These are phyloP conservation scores for Corythornis leucogaster DNA, from an alignment of 2,797 vertebrate species.

Conservation along the genomic window DNA sequence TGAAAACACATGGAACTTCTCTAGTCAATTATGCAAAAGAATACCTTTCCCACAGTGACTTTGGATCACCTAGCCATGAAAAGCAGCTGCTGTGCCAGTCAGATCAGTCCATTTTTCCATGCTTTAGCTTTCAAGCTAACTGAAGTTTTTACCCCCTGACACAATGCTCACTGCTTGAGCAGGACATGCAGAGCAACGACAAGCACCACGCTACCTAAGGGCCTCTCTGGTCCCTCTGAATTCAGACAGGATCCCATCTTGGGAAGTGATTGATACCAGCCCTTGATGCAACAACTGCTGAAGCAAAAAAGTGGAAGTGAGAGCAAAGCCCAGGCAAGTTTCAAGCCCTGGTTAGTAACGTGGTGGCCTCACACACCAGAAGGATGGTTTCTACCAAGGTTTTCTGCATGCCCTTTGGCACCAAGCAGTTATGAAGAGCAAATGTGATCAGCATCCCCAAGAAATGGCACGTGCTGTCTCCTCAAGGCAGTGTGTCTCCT, in stretches of 20 bases:
- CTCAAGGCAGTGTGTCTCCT: neutral
- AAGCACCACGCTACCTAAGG: neutral
- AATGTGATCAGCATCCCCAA: neutral
- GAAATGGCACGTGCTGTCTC: neutral
- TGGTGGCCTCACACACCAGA: neutral
- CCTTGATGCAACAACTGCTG: neutral
- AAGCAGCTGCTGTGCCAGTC: slow-evolving; percentile 43
- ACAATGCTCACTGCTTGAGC: neutral
- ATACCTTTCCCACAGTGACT: slow-evolving; percentile 2
- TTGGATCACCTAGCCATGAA: slow-evolving; percentile 55
- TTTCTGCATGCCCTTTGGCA: neutral
- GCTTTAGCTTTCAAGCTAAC: neutral
- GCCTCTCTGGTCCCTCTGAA: neutral
- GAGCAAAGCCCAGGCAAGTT: neutral
- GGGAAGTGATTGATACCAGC: neutral
- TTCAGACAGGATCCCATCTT: neutral
- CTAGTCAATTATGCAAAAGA: neutral
- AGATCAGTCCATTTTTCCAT: neutral
- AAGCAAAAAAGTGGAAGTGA: slow-evolving; percentile 37
- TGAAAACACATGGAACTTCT: neutral
- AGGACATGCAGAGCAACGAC: neutral
- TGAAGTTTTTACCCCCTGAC: neutral
- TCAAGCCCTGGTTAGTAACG: neutral
- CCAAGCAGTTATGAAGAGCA: neutral
- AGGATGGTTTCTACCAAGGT: neutral